Conservation (phyloP, 2,113 vertebrate genomes). For the Sialia sialis region DNA sequence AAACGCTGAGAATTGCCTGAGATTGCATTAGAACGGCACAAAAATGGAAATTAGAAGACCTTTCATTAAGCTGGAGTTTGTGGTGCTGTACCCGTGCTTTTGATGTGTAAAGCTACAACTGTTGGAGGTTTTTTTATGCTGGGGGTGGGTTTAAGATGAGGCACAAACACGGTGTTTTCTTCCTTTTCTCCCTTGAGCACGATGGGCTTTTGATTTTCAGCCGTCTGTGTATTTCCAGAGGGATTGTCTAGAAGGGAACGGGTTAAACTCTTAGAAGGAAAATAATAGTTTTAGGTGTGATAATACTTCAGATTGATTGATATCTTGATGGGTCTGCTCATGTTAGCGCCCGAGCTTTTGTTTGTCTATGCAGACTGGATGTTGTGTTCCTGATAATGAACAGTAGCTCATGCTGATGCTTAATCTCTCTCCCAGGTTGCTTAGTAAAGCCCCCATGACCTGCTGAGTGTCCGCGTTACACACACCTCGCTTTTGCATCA, state of each 20-base stretch:
- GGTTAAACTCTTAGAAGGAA: neutral
- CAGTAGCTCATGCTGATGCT: neutral
- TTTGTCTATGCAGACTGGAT: neutral
- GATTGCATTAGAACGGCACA: neutral
- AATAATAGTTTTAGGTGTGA: neutral
- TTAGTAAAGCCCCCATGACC: constrained; percentile 9
- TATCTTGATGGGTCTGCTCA: neutral
- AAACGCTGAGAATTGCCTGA: neutral
- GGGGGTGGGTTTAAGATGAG: neutral
- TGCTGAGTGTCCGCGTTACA: neutral
- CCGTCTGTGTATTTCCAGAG: neutral
- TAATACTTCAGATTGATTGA: neutral
- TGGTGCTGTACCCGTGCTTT: neutral
- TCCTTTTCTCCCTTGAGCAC: neutral
- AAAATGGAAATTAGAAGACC: neutral
- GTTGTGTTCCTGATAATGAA: constrained; percentile 1
- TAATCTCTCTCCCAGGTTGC: constrained; percentile 12
- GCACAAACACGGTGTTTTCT: neutral
- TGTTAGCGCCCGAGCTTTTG: neutral
- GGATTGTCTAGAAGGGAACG: neutral
- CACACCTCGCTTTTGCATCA: neutral
- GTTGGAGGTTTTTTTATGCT: neutral
- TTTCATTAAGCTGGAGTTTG: neutral
- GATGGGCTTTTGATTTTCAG: neutral
- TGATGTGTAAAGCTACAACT: neutral